Base-by-base conservation (phyloP, 1,140 invertebrate species). In the Triops longicaudatus region DNA sequence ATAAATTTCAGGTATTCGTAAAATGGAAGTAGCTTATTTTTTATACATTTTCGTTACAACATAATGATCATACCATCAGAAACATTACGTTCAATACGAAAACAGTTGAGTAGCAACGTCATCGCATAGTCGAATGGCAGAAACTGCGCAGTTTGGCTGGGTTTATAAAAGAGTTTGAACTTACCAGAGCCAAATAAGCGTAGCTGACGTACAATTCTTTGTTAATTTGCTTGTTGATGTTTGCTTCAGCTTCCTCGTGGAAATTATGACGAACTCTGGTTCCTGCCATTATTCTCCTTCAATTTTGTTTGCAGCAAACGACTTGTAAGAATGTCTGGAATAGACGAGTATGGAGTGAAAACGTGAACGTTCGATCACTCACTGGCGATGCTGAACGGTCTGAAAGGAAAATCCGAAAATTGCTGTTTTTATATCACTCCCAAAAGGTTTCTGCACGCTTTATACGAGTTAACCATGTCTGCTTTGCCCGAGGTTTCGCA, bases 221-320 rank as follows among this genome's bases (percentile, higher is more conserved):
- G 81, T 89, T 89, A 80, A 89, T 89, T 81, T 89, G 88, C 73
- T 86, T 86, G 82, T 89, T 89, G 76, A 89, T 84, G 12, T 80
- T 83, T 72, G 84, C 86, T 82, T 89, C 88, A 78, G 83, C 83
- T 78, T 88, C 87, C 73, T 82, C 80, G 76, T 88, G 84, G 81
- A 84, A 89, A 81, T 89, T 90, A 81, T 89, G 88, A 77, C 79
- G 73, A 22, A 50, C 77, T 31, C 73, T 74, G 1, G 63, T 26
- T 74, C 44, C 26, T 75, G 28, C n/a, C 11, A 76, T 12, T 6
- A 37, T 22, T 42, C n/a, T 76, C n/a, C 14, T 76, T 14, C 26
- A 17, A 27, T 1, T 17, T 26, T 75, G 4, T 17, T 26, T 37
- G 37, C 26, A 2, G 17, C n/a, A 22, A 77, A 17, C 31, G 63